These are phyloP conservation scores for Leptinotarsa defecta DNA, from an alignment of 1,140 invertebrate species.

Conservation along the genomic window DNA sequence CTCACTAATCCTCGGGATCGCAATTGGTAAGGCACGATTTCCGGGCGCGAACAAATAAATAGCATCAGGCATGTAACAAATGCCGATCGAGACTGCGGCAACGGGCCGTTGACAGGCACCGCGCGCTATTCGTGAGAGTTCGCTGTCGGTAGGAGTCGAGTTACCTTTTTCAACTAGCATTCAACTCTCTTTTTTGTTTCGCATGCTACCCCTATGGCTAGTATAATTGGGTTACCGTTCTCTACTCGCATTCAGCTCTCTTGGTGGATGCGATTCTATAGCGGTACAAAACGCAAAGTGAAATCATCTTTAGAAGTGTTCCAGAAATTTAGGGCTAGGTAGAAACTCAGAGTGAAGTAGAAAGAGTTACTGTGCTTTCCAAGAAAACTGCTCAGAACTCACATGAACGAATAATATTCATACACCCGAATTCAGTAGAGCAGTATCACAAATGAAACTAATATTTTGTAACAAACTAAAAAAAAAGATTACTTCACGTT, in stretches of 20 bases:
- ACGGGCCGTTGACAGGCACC: slow-evolving; percentile 31
- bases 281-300: no score
- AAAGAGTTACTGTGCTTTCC: no score
- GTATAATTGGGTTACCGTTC: not conserved
- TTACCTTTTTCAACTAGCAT: slow-evolving; percentile 32
- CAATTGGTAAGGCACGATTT: slow-evolving; percentile 37
- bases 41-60: slow-evolving; percentile 34
- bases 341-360: no score
- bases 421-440: no score
- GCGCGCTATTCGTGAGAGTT: slow-evolving; percentile 23
- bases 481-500: no score
- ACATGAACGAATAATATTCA: no score
- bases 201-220: not conserved
- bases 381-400: no score
- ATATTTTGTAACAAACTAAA: no score
- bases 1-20: not conserved
- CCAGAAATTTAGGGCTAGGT: no score
- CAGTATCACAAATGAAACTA: no score
- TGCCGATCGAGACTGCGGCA: slow-evolving; percentile 39
- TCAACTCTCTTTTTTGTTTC: slow-evolving; percentile 30
- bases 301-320: no score
- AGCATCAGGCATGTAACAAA: slow-evolving; percentile 36
- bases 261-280: not conserved
- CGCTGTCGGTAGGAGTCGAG: slow-evolving; percentile 31
- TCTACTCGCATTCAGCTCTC: not conserved